A percentile compares a stretch with the other conserved stretches of the same genome.
Conservation (phyloP, 2,113 vertebrate species). For the Nothobranchius furzeri region DNA sequence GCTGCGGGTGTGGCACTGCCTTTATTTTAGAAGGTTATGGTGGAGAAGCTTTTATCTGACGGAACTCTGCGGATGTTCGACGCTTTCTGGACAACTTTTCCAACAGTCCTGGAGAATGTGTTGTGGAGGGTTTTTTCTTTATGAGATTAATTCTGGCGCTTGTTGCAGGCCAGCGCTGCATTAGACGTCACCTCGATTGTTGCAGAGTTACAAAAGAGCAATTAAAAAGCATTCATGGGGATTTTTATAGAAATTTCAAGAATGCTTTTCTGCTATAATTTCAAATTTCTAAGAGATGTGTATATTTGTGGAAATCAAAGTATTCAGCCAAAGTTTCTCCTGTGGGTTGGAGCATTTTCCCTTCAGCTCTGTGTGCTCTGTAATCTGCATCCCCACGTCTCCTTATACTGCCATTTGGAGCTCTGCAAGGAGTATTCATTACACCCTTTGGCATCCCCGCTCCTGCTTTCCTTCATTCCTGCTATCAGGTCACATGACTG, state of each 20-base stretch:
- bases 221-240: neutral
- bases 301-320: neutral
- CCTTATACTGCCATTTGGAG: constrained; percentile 28
- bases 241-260: neutral
- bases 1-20: constrained; percentile 49
- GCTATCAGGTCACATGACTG: constrained; percentile 54
- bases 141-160: neutral
- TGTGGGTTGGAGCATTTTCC: constrained; percentile 13
- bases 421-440: constrained; percentile 59
- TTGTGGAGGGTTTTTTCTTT: neutral
- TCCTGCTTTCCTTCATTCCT: constrained; percentile 24
- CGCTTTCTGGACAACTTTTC: neutral
- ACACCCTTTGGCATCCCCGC: constrained; percentile 51
- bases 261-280: neutral
- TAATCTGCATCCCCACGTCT: constrained; percentile 47
- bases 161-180: neutral
- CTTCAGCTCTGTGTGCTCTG: constrained; percentile 12
- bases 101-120: neutral
- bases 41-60: constrained; percentile 4
- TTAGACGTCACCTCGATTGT: neutral
- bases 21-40: constrained; percentile 24
- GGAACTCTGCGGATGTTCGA: neutral
- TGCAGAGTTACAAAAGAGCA: neutral
- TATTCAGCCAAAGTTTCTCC: constrained; percentile 5
- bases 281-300: too few relatives aligned